Base-by-base conservation (phyloP, 1,140 invertebrate species). In the Cotesia chilonis region DNA sequence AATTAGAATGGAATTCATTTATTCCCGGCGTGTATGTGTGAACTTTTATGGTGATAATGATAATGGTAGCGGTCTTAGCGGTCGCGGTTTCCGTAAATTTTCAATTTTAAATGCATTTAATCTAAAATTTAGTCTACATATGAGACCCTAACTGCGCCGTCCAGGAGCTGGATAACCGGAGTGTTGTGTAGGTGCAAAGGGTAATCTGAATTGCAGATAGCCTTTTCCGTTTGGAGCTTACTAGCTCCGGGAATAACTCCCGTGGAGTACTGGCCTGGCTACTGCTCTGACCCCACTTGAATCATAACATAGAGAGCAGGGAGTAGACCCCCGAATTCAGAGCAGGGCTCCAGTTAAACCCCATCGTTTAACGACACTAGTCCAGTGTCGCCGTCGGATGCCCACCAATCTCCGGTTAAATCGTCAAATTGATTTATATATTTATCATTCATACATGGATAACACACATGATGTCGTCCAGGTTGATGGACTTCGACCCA, bases 191-290 rank as follows among this genome's bases (percentile, higher is more conserved):
- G 80, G 81, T 81, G 82, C 81, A 80, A 78, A 47, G 81, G 78
- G 78, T 74, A 80, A 83, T 84, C 68, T 82, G 80, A 83, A 84
- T 84, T 83, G 82, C 78, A 83, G 77, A 84, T 83, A 65, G 70
- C 67, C 67, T 61, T 57, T 59, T 17, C 14, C 57, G 5, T 51
- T 52, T 3, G 4, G 63, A 51, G 75, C 75, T 68, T 69, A 69
- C 65, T 35, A 72, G 66, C 66, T 64, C 60, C 54, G 55, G 37
- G 70, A 59, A 67, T 51, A 67, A 60, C 71, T 73, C 66, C 54
- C 37, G 17, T 47, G 20, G 59, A 41, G 65, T 54, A 28, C 28
- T 28, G 28, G 28, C 28, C 28, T 28, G 28, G 28, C 28, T 28
- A 28, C 28, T 28, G 28, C 28, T 28, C 28, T 28, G 70, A 66